Evolutionary conservation across 1,140 invertebrate species (phyloP).

Genomic region (Drosophila ironensis): DNA sequence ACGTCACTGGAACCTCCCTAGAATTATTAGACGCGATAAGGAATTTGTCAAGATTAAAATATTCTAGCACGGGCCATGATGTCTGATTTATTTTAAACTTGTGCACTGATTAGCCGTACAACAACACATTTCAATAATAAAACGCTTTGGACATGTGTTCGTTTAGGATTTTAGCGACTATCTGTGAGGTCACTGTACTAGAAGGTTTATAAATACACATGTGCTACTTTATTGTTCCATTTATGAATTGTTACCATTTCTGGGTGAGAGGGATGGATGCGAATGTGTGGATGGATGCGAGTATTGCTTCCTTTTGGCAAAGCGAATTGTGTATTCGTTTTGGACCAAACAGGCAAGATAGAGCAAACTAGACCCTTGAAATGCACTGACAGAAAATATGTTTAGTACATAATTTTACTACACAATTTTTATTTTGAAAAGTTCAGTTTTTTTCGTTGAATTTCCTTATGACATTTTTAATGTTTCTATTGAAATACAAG

Average conservation of each 20-base stretch:
- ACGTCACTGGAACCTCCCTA: neutral
- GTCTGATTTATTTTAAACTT: constrained; percentile 23
- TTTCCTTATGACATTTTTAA: too few relatives aligned
- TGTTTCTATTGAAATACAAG: too few relatives aligned
- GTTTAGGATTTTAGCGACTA: neutral
- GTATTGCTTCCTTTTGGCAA: constrained; percentile 5
- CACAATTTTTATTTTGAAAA: too few relatives aligned
- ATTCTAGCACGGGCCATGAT: constrained; percentile 9
- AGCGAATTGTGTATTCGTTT: constrained; percentile 16
- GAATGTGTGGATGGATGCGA: too few relatives aligned
- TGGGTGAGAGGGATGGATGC: too few relatives aligned
- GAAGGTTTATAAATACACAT: constrained; percentile 14
- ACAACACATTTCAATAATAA: neutral
- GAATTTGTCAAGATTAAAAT: constrained; percentile 2
- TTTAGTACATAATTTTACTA: too few relatives aligned
- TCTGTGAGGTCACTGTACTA: constrained; percentile 35
- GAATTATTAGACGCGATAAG: constrained; percentile 1
- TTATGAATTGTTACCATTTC: constrained; percentile 37
- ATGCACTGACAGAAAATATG: constrained; percentile 1
- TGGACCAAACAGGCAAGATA: constrained; percentile 18
- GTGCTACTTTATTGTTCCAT: constrained; percentile 26
- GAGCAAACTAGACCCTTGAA: constrained; percentile 7
- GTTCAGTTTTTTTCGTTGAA: neutral
- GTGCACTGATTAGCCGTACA: constrained; percentile 2
- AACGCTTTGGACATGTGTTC: neutral